phyloP scores from a whole-genome alignment of 2,113 vertebrate species.

The human (Homo sapiens) region GRCh38 chr2:133526001-133526500 shows the following conservation, averaged over 20 bases:
- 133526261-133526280: background rate
- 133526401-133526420: background rate
- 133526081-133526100: background rate
- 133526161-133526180: fast-evolving
- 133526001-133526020: background rate
- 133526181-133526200: too few relatives aligned
- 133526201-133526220: too few relatives aligned
- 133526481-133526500: background rate
- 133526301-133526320: fast-evolving
- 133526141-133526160: too few relatives aligned
- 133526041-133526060: background rate
- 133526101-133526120: background rate
- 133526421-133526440: background rate
- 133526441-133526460: background rate
- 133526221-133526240: too few relatives aligned
- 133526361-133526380: background rate
- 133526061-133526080: background rate
- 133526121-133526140: fast-evolving
- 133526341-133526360: background rate
- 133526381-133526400: background rate
- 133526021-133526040: background rate
- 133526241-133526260: fast-evolving
- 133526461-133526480: background rate
- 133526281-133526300: too few relatives aligned
- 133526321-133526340: fast-evolving